Evolutionary conservation across 2,888 invertebrate genomes (phyloP).

Genomic region (Ceraclea dissimilis): DNA sequence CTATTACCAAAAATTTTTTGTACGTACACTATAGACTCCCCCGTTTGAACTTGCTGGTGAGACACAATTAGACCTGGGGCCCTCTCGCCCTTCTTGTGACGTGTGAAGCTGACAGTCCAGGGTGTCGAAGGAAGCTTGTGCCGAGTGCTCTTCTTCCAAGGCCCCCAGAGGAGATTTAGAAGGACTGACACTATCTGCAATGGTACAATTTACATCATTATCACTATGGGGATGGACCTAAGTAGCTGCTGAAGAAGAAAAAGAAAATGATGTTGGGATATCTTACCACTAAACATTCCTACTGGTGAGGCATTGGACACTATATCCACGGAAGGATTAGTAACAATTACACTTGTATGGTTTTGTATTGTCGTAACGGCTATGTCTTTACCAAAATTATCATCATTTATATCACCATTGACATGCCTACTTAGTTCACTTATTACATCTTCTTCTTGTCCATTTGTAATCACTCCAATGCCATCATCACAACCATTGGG

Average conservation of each 20-base stretch:
- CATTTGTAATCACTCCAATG: constrained; percentile 10
- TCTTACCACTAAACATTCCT: constrained; percentile 10
- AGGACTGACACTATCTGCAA: constrained; percentile 43
- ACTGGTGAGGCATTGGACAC: constrained; percentile 43
- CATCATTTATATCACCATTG: constrained; percentile 24
- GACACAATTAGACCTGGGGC: constrained; percentile 58
- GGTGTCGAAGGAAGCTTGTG: constrained; percentile 43
- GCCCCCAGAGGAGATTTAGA: constrained; percentile 48
- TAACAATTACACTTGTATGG: constrained; percentile 61
- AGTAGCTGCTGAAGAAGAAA: no score
- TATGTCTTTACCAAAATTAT: constrained; percentile 28
- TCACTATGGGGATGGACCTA: neutral
- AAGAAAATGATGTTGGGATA: neutral
- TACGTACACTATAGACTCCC: constrained; percentile 75
- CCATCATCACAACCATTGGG: constrained; percentile 31
- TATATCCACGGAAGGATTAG: constrained; percentile 64
- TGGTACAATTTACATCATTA: neutral
- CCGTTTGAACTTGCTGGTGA: constrained; percentile 90
- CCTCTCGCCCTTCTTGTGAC: constrained; percentile 33
- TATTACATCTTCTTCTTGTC: constrained; percentile 10
- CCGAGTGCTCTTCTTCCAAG: constrained; percentile 54
- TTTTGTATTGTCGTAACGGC: constrained; percentile 33
- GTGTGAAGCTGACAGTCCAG: constrained; percentile 39
- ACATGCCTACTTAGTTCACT: constrained; percentile 38
- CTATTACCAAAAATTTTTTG: no score